Conservation (phyloP, 2,888 invertebrate genomes). For the Athripsodes cinereus region DNA sequence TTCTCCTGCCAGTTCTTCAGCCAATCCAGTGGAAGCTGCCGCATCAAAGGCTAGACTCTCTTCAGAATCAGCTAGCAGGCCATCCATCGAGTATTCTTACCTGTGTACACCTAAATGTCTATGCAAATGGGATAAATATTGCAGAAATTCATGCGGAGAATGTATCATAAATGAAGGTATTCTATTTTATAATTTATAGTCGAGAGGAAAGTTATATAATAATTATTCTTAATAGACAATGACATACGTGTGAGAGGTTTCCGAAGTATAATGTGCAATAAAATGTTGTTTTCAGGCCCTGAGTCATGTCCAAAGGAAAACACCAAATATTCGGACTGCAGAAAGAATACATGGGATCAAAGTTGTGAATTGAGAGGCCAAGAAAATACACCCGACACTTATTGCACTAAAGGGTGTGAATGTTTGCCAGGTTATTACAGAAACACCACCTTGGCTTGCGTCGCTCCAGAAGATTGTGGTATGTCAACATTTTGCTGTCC, state of each 20-base stretch:
- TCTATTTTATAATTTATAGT: too few relatives aligned
- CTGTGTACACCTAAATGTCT: not conserved
- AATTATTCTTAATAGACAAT: too few relatives aligned
- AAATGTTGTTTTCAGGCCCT: not conserved
- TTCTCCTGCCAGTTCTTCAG: not conserved
- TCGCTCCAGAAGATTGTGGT: not conserved
- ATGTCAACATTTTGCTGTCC: not conserved
- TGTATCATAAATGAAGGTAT: not conserved
- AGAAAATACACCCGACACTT: not conserved
- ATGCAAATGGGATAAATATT: not conserved
- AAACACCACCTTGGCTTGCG: constrained; percentile 3
- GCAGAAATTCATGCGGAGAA: not conserved
- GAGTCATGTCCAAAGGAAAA: not conserved
- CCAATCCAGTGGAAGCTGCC: too few relatives aligned
- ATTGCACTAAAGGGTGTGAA: constrained; percentile 4
- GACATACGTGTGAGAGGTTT: too few relatives aligned
- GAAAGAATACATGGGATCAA: not conserved
- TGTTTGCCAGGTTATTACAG: constrained; percentile 6
- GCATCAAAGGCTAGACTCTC: too few relatives aligned
- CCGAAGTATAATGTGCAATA: too few relatives aligned
- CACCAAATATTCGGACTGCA: not conserved
- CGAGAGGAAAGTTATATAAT: too few relatives aligned
- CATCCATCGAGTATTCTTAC: not conserved
- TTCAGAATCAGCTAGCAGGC: too few relatives aligned
- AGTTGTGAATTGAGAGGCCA: not conserved